A percentile compares a stretch with the other conserved stretches of the same genome.
Evolutionary conservation across 2,888 invertebrate genomes (phyloP).

Genomic region (Chloroclystis v-ata): DNA sequence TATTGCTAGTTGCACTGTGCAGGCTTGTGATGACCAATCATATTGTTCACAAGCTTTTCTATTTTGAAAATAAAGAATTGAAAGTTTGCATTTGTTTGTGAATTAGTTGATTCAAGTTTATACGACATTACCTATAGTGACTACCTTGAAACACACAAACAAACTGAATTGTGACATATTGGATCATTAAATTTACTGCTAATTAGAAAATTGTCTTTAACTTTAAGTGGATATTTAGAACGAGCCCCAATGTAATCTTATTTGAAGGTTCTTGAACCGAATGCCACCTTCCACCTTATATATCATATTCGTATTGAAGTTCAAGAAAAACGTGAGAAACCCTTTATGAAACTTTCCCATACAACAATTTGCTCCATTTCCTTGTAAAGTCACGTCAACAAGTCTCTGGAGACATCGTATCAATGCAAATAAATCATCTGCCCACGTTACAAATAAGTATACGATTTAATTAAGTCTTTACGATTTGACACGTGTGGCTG

Average conservation of each 20-base stretch:
- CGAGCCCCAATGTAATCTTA: too few relatives aligned
- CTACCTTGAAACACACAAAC: too few relatives aligned
- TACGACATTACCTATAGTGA: too few relatives aligned
- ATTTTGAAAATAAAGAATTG: not conserved
- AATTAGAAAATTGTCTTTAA: too few relatives aligned
- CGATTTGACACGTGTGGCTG: slow-evolving; percentile 62
- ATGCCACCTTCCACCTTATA: too few relatives aligned
- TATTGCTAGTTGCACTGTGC: slow-evolving; percentile 20
- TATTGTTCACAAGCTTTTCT: not conserved
- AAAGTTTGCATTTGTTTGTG: too few relatives aligned
- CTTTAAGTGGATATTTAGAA: too few relatives aligned
- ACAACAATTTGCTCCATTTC: slow-evolving; percentile 16
- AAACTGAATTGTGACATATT: too few relatives aligned
- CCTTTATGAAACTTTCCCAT: slow-evolving; percentile 27
- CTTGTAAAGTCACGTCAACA: slow-evolving; percentile 22
- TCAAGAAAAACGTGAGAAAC: slow-evolving; percentile 28
- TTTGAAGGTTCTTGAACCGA: too few relatives aligned
- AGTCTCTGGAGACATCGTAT: slow-evolving; percentile 35
- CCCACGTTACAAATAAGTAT: slow-evolving; percentile 57
- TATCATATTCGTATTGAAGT: too few relatives aligned
- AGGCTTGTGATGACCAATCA: slow-evolving; percentile 27
- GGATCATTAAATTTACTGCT: too few relatives aligned
- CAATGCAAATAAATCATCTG: slow-evolving; percentile 60
- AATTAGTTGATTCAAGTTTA: too few relatives aligned
- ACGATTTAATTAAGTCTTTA: slow-evolving; percentile 73